phyloP scores from a whole-genome alignment of 2,113 vertebrate genomes.

The Thamnophis sirtalis region DNA sequence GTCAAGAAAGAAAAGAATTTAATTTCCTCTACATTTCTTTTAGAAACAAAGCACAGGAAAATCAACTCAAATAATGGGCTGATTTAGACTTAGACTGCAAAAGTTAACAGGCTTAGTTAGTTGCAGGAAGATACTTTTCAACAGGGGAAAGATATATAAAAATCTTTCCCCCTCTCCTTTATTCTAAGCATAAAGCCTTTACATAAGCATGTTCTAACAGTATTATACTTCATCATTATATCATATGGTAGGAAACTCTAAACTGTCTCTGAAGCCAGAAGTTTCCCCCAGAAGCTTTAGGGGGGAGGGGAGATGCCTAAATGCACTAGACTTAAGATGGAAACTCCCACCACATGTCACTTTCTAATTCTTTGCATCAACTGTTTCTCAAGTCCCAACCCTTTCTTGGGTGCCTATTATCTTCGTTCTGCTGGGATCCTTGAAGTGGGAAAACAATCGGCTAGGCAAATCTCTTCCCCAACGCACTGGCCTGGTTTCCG shows the following conservation, averaged over 20 bases:
- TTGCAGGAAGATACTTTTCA: background rate
- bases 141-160: background rate
- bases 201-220: background rate
- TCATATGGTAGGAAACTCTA: background rate
- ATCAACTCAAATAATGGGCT: background rate
- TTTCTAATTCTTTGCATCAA: background rate
- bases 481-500: slow-evolving; percentile 53
- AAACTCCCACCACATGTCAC: background rate
- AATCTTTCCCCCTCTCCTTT: background rate
- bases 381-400: background rate
- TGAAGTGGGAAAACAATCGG: slow-evolving; percentile 33
- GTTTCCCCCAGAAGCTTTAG: background rate
- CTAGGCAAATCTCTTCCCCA: slow-evolving; percentile 50
- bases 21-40: background rate
- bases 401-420: background rate
- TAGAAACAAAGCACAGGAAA: background rate
- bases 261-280: background rate
- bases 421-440: slow-evolving; percentile 3
- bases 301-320: background rate
- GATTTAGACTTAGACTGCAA: slow-evolving; percentile 25
- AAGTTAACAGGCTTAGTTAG: slow-evolving; percentile 1
- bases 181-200: background rate
- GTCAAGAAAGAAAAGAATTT: background rate
- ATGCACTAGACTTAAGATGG: background rate
- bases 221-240: background rate